phyloP scores from a whole-genome alignment of 2,888 invertebrate species.

The Junonia oenone region DNA sequence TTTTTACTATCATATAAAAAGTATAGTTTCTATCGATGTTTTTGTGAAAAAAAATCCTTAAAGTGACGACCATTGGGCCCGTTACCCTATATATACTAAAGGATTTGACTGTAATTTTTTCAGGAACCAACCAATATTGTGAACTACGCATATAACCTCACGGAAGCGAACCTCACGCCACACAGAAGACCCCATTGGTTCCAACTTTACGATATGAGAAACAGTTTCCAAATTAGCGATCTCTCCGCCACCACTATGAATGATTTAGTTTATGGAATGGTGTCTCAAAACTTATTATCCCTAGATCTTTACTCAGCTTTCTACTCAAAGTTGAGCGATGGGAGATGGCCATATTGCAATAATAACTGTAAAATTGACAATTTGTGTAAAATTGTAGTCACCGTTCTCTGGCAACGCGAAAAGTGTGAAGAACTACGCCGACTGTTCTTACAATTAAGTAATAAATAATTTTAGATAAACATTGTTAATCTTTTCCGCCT shows the following conservation, averaged over 20 bases:
- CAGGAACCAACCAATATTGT: constrained; percentile 84
- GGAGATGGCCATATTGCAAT: constrained; percentile 59
- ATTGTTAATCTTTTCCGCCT: too few species aligned
- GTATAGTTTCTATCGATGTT: too few species aligned
- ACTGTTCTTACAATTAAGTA: constrained; percentile 32
- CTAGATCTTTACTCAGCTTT: constrained; percentile 77
- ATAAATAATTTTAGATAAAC: not conserved
- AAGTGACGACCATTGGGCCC: too few species aligned
- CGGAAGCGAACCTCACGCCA: constrained; percentile 82
- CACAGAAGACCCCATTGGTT: constrained; percentile 83
- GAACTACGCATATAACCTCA: constrained; percentile 87
- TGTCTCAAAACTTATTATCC: constrained; percentile 59
- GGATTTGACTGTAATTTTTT: constrained; percentile 86
- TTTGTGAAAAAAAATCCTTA: too few species aligned
- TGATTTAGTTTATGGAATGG: constrained; percentile 80
- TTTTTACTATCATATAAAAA: too few species aligned
- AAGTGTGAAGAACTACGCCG: constrained; percentile 49
- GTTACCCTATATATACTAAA: too few species aligned
- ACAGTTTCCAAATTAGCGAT: constrained; percentile 80
- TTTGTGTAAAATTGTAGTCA: constrained; percentile 77
- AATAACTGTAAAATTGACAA: constrained; percentile 65
- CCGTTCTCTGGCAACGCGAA: constrained; percentile 67
- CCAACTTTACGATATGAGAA: constrained; percentile 86
- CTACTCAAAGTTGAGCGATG: constrained; percentile 70
- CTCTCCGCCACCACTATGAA: constrained; percentile 82